A percentile compares a stretch with the other conserved stretches of the same genome.
phyloP scores from a whole-genome alignment of 1,140 invertebrate genomes.

The Zeugodacus cucurbitae region DNA sequence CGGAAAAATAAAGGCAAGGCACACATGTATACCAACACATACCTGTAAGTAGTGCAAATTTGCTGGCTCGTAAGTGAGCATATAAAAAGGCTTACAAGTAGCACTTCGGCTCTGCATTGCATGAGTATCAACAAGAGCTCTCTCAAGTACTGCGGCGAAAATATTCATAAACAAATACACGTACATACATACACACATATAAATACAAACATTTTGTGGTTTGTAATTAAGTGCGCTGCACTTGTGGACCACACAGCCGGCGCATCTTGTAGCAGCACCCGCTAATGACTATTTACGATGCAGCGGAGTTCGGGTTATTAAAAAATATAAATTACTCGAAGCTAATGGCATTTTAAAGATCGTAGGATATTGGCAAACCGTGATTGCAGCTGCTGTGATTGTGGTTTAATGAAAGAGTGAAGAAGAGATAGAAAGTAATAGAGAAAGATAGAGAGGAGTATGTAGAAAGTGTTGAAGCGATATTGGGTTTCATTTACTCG shows the following conservation, averaged over 20 bases:
- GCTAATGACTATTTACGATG: slow-evolving; percentile 28
- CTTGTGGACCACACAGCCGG: background rate
- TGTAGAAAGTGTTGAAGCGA: too few species aligned
- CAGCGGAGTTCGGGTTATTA: background rate
- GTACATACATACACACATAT: background rate
- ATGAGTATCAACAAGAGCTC: background rate
- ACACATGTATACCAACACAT: background rate
- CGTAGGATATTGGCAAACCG: background rate
- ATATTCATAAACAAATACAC: background rate
- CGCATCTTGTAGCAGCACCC: slow-evolving; percentile 1
- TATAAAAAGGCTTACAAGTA: background rate
- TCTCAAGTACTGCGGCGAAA: background rate
- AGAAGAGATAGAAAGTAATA: too few species aligned
- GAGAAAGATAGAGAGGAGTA: too few species aligned
- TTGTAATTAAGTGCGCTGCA: background rate
- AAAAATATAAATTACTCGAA: slow-evolving; percentile 10
- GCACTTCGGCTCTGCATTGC: background rate
- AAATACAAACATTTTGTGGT: background rate
- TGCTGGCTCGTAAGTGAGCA: background rate
- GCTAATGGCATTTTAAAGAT: background rate
- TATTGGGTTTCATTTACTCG: too few species aligned
- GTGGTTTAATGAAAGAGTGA: too few species aligned
- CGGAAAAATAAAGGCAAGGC: background rate
- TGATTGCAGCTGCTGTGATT: background rate
- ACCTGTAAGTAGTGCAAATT: background rate